Evolutionary conservation across 2,797 vertebrate species (phyloP).

Genomic region (Danio choprae): DNA sequence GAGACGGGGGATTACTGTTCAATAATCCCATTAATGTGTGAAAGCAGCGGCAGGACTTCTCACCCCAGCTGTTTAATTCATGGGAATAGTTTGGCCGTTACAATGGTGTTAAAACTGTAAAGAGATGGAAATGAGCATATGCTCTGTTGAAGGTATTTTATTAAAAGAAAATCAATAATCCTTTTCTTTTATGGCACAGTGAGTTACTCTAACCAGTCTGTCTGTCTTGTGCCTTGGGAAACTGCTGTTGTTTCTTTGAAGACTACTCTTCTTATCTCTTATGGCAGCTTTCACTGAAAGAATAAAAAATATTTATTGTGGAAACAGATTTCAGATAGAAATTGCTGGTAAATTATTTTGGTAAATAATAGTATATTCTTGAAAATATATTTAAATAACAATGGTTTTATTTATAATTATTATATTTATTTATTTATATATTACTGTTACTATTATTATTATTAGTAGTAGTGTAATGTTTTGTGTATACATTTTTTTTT

Average conservation of each 20-base stretch:
- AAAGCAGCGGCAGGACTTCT: slow-evolving; percentile 43
- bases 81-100: slow-evolving; percentile 16
- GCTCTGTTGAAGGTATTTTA: background rate
- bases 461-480: too few species aligned
- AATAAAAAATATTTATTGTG: too few species aligned
- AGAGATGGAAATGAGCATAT: slow-evolving; percentile 9
- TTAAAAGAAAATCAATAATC: background rate
- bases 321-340: too few species aligned
- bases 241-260: background rate
- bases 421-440: too few species aligned
- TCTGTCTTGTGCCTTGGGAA: background rate
- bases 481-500: too few species aligned
- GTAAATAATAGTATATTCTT: too few species aligned
- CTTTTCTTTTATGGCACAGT: background rate
- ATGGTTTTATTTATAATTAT: too few species aligned
- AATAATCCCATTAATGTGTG: slow-evolving; percentile 54
- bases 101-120: background rate
- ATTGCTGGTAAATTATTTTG: too few species aligned
- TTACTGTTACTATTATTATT: too few species aligned
- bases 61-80: slow-evolving; percentile 42
- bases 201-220: background rate
- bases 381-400: too few species aligned
- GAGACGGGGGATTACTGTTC: slow-evolving; percentile 46
- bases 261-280: too few species aligned
- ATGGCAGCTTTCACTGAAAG: too few species aligned